These are phyloP conservation scores for Keiferia lycopersicella DNA, from an alignment of 2,888 invertebrate genomes.

Conservation along the genomic window DNA sequence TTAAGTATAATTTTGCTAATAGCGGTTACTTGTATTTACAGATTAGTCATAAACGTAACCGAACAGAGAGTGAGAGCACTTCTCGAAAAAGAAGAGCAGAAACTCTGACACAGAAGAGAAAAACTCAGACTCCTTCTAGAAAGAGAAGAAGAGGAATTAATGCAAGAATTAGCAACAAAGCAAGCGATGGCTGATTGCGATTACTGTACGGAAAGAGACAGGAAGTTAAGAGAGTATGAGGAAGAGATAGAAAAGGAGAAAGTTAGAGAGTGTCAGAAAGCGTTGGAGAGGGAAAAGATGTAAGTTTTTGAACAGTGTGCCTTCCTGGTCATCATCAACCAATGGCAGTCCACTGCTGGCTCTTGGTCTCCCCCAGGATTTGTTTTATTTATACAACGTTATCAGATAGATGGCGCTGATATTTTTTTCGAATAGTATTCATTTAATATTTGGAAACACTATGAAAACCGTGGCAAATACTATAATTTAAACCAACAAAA, in stretches of 20 bases:
- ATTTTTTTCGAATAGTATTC: too few species aligned
- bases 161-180: slow-evolving; percentile 53
- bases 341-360: too few species aligned
- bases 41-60: slow-evolving; percentile 64
- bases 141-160: slow-evolving; percentile 54
- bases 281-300: slow-evolving; percentile 71
- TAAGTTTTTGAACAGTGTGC: slow-evolving; percentile 40
- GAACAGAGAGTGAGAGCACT: slow-evolving; percentile 59
- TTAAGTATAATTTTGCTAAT: too few species aligned
- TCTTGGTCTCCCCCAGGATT: too few species aligned
- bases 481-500: too few species aligned
- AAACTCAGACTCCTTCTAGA: slow-evolving; percentile 54
- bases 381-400: too few species aligned
- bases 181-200: slow-evolving; percentile 54
- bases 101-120: slow-evolving; percentile 67
- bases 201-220: slow-evolving; percentile 57
- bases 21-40: slow-evolving; percentile 39
- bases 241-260: slow-evolving; percentile 63
- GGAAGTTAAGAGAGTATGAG: slow-evolving; percentile 46
- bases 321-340: too few species aligned
- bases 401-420: too few species aligned
- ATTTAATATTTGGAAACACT: too few species aligned
- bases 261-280: slow-evolving; percentile 62
- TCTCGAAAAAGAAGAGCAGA: slow-evolving; percentile 59
- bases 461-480: too few species aligned